phyloP scores from a whole-genome alignment of 2,113 vertebrate genomes.

The Columbina picui region DNA sequence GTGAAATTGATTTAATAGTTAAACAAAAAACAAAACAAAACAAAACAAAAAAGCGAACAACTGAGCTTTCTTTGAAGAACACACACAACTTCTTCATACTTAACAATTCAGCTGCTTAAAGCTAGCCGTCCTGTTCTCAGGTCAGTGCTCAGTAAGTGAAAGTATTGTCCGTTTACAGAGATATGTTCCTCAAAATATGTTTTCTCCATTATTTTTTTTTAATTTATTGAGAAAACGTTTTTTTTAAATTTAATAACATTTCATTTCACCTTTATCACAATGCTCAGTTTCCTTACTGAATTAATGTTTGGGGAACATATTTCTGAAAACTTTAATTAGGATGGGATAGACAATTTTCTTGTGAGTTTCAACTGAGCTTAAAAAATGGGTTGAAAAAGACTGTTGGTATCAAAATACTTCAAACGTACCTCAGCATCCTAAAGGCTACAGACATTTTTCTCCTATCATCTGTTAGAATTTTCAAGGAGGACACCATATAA shows the following conservation, averaged over 20 bases:
- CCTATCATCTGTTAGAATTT: background rate
- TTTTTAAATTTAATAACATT: background rate
- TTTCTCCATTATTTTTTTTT: background rate
- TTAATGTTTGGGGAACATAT: background rate
- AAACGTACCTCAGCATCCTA: background rate
- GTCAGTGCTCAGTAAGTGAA: background rate
- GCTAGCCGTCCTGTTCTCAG: background rate
- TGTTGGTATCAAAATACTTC: background rate
- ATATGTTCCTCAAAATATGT: background rate
- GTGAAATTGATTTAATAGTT: slow-evolving; percentile 22
- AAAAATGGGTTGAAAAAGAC: background rate
- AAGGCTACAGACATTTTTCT: background rate
- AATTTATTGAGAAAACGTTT: background rate
- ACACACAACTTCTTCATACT: background rate
- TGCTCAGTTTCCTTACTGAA: background rate
- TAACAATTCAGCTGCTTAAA: background rate
- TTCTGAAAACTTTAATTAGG: background rate
- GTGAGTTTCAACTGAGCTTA: background rate
- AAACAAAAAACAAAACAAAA: too few relatives aligned
- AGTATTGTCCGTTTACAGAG: background rate
- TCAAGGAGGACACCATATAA: background rate
- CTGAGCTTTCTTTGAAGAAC: background rate
- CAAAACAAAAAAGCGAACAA: too few relatives aligned
- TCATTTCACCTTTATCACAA: background rate
- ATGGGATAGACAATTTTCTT: background rate